phyloP scores from a whole-genome alignment of 2,113 vertebrate species.

The mouse (Mus musculus) region DNA sequence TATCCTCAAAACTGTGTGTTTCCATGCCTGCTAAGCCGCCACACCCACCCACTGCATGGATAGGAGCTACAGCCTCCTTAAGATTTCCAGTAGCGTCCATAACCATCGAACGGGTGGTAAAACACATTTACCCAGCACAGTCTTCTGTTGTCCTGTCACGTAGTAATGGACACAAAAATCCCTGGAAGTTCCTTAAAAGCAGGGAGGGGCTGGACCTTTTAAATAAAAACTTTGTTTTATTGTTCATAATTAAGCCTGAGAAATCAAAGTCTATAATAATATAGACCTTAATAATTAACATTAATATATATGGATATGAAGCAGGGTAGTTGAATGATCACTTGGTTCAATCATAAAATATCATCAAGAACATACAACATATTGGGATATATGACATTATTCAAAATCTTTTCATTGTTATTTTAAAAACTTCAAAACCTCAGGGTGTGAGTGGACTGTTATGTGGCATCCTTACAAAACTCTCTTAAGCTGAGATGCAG shows the following conservation, averaged over 20 bases:
- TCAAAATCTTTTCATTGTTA: neutral
- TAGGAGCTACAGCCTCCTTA: neutral
- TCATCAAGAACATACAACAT: neutral
- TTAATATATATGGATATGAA: neutral
- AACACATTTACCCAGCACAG: neutral
- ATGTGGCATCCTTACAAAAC: conserved; percentile 49
- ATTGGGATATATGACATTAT: neutral
- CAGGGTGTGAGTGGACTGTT: neutral
- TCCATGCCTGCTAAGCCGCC: too few species aligned
- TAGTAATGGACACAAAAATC: neutral
- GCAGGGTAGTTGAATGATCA: neutral
- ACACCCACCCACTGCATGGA: accelerated
- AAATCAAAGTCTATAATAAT: neutral
- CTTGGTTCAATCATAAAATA: conserved; percentile 20
- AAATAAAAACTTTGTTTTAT: neutral
- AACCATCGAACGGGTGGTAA: neutral
- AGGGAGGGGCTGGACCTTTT: neutral
- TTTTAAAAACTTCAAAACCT: conserved; percentile 20
- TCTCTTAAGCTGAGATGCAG: conserved; percentile 12
- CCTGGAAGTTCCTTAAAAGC: neutral
- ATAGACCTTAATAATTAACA: too few species aligned
- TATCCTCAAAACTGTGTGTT: neutral
- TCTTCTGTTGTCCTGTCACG: neutral
- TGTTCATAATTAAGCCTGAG: conserved; percentile 29
- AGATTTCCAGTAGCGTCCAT: neutral